Evolutionary conservation across 35 echinoderm and acorn worm genomes (phyloP).

Genomic region (Eucidaris tribuloides): DNA sequence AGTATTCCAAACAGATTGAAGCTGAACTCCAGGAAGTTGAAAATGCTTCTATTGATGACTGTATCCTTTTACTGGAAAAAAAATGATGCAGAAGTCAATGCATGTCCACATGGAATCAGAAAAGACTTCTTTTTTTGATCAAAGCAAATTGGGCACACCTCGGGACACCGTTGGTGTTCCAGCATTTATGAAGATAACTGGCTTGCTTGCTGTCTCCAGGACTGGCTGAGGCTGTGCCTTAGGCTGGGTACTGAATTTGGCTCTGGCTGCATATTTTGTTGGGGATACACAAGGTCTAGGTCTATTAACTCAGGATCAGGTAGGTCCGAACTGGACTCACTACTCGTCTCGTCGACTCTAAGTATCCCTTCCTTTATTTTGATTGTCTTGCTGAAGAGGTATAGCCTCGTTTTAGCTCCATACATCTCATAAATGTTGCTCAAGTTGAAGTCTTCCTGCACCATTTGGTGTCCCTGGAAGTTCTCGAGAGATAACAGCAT

Average conservation of each 20-base stretch:
- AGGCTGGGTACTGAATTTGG: slow-evolving; percentile 3
- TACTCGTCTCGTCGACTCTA: neutral
- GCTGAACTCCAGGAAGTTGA: slow-evolving; percentile 81
- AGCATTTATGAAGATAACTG: slow-evolving; percentile 10
- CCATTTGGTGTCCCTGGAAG: neutral
- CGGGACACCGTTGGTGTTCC: neutral
- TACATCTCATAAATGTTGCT: neutral
- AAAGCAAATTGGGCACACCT: neutral
- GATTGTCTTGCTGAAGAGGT: neutral
- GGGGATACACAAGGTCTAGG: slow-evolving; percentile 5
- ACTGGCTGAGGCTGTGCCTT: slow-evolving; percentile 10
- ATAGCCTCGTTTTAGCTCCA: neutral
- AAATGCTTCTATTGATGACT: slow-evolving; percentile 96
- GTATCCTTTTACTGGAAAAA: slow-evolving; percentile 73
- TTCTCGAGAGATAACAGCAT: neutral
- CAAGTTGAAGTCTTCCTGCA: neutral
- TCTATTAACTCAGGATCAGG: neutral
- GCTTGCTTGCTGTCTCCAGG: neutral
- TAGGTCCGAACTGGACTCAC: neutral
- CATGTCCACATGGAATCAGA: neutral
- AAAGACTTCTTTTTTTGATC: neutral
- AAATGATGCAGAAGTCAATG: no score
- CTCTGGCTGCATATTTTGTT: neutral
- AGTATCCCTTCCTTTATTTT: neutral
- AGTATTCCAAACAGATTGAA: slow-evolving; percentile 96